phyloP scores from a whole-genome alignment of 2,888 invertebrate genomes.

The Mythimna loreyi region DNA sequence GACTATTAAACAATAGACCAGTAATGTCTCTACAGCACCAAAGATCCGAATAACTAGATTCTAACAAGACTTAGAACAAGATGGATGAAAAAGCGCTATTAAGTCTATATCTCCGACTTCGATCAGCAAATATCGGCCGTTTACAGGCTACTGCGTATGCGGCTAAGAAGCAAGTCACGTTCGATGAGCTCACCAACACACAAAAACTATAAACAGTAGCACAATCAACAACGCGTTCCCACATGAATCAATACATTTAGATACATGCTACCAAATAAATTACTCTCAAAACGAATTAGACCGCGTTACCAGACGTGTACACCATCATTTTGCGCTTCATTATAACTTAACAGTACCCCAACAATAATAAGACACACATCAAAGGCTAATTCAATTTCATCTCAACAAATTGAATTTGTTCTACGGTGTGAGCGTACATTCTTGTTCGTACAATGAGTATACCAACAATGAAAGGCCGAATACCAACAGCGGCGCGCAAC shows the following conservation, averaged over 20 bases:
- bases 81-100: constrained; percentile 1
- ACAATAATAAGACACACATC: constrained; percentile 66
- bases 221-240: constrained; percentile 45
- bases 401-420: constrained; percentile 83
- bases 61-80: background rate
- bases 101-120: constrained; percentile 21
- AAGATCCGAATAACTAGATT: background rate
- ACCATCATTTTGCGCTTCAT: constrained; percentile 63
- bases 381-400: constrained; percentile 72
- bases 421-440: constrained; percentile 69
- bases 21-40: no score
- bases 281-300: constrained; percentile 48
- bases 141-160: constrained; percentile 3
- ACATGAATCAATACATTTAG: constrained; percentile 54
- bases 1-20: no score
- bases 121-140: constrained; percentile 45
- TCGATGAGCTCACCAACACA: constrained; percentile 45
- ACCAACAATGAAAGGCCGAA: constrained; percentile 77
- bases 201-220: constrained; percentile 50
- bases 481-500: constrained; percentile 71
- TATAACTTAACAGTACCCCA: constrained; percentile 60
- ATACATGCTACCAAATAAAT: constrained; percentile 49
- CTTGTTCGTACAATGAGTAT: constrained; percentile 77
- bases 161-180: constrained; percentile 42
- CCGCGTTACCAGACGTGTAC: constrained; percentile 18